A percentile compares a stretch with the other conserved stretches of the same genome.
phyloP scores from a whole-genome alignment of 2,797 vertebrate genomes.

The Myotis findleyi region DNA sequence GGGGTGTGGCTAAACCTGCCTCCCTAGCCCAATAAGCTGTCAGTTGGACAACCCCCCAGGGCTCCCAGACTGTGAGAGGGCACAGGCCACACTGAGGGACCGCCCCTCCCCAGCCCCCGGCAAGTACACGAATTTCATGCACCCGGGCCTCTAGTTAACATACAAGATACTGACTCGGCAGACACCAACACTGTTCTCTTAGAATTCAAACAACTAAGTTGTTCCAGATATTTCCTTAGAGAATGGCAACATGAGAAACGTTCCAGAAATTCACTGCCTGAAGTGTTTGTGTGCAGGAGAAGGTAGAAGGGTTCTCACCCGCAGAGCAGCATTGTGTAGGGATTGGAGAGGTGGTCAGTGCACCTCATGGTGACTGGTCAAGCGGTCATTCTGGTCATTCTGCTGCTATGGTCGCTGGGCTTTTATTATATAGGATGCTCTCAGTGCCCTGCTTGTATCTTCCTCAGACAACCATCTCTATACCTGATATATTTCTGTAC shows the following conservation, averaged over 20 bases:
- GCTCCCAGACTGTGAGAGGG: too few species aligned
- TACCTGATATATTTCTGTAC: background rate
- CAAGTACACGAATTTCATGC: too few species aligned
- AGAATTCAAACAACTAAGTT: slow-evolving; percentile 11
- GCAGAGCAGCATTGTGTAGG: background rate
- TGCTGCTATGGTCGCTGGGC: too few species aligned
- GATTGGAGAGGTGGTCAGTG: background rate
- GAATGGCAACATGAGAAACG: background rate
- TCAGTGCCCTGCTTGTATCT: background rate
- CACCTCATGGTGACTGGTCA: too few species aligned
- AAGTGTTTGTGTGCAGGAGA: background rate
- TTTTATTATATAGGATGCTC: background rate
- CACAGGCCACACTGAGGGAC: too few species aligned
- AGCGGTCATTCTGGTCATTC: too few species aligned
- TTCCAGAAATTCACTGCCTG: background rate
- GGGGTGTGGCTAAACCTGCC: too few species aligned
- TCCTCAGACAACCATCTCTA: background rate
- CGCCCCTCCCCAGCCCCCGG: too few species aligned
- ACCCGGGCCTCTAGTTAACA: too few species aligned
- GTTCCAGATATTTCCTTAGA: background rate
- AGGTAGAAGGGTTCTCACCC: background rate
- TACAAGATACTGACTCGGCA: background rate
- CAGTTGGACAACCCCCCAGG: too few species aligned
- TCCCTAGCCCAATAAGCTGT: too few species aligned
- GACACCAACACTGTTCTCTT: slow-evolving; percentile 15